phyloP scores from a whole-genome alignment of 2,888 invertebrate genomes.

The Limnephilus rhombicus region DNA sequence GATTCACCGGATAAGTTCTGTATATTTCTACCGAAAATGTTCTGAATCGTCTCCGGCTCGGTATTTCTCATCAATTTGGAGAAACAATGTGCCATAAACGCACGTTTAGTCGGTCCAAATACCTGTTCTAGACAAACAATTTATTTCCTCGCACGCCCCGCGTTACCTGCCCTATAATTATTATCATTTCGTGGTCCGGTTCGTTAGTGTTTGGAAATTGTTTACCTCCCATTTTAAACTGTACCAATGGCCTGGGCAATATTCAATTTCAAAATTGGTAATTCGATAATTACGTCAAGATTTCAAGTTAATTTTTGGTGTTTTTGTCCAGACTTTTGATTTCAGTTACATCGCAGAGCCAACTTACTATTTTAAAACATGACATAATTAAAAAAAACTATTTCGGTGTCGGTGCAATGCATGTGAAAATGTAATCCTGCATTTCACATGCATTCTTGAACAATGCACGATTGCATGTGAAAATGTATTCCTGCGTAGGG shows the following conservation, averaged over 20 bases:
- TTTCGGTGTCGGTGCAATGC: too few species aligned
- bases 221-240: slow-evolving; percentile 44
- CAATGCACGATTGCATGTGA: too few species aligned
- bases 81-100: slow-evolving; percentile 65
- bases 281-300: background rate
- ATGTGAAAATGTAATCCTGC: too few species aligned
- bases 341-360: background rate
- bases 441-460: too few species aligned
- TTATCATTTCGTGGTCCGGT: slow-evolving; percentile 32
- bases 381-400: too few species aligned
- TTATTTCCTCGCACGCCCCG: slow-evolving; percentile 63
- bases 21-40: background rate
- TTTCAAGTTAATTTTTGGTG: background rate
- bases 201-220: slow-evolving; percentile 44
- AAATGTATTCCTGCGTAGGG: too few species aligned
- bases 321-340: background rate
- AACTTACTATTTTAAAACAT: too few species aligned
- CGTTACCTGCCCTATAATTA: slow-evolving; percentile 48
- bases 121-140: slow-evolving; percentile 65
- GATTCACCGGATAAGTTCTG: background rate
- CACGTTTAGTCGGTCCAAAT: slow-evolving; percentile 53
- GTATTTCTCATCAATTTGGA: slow-evolving; percentile 59
- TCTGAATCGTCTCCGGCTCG: slow-evolving; percentile 2
- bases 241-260: slow-evolving; percentile 9
- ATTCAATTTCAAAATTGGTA: slow-evolving; percentile 22